phyloP scores from a whole-genome alignment of 2,888 invertebrate species.

The Harpagoxenus sublaevis region DNA sequence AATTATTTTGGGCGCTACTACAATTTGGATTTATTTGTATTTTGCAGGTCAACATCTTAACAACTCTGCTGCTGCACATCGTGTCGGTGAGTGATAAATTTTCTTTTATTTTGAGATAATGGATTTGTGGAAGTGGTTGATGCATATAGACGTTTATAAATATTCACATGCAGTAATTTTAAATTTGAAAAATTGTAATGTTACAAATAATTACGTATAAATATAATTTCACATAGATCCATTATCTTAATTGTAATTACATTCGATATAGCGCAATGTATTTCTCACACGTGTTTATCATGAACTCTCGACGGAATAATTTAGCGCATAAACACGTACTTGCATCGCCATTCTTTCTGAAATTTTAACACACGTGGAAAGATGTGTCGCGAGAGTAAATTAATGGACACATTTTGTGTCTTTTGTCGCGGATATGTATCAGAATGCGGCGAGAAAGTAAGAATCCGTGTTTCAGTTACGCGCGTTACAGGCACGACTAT shows the following conservation, averaged over 20 bases:
- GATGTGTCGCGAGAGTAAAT: not conserved
- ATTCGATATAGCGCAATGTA: not conserved
- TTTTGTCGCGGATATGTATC: slow-evolving; percentile 6
- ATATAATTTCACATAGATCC: not conserved
- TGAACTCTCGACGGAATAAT: not conserved
- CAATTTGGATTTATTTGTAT: not conserved
- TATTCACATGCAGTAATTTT: not conserved
- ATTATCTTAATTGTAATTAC: not conserved
- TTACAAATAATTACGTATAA: not conserved
- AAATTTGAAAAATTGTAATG: not conserved
- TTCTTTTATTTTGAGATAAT: not conserved
- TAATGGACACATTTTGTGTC: not conserved
- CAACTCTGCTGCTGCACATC: not conserved
- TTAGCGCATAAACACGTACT: not conserved
- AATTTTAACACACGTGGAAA: not conserved
- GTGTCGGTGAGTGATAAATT: not conserved
- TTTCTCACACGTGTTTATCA: not conserved
- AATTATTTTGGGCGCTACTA: not conserved
- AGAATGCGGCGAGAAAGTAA: slow-evolving; percentile 8
- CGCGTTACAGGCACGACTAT: not conserved
- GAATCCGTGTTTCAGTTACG: slow-evolving; percentile 24
- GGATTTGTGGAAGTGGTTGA: not conserved
- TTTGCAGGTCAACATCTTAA: not conserved
- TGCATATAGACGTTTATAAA: not conserved
- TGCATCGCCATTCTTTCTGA: not conserved